A percentile compares a stretch with the other conserved stretches of the same genome.
These are phyloP conservation scores for Lucinisca nassula DNA, from an alignment of 2,888 invertebrate genomes.

Conservation along the genomic window DNA sequence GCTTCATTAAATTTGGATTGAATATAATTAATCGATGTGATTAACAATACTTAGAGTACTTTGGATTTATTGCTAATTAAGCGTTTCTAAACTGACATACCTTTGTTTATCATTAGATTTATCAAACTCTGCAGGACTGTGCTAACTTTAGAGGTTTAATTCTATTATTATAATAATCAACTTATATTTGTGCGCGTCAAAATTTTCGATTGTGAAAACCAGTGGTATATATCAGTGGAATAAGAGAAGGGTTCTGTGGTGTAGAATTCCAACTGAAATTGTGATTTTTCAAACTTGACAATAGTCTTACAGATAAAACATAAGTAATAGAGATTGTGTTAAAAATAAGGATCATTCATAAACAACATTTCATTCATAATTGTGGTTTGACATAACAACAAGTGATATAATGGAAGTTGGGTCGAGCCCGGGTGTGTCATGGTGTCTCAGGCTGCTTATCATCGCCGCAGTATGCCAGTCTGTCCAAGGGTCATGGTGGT, in stretches of 20 bases:
- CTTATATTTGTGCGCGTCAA: no score
- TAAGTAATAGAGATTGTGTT: background rate
- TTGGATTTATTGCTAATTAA: background rate
- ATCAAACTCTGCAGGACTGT: no score
- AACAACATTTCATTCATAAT: background rate
- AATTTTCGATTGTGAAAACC: no score
- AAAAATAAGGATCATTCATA: background rate
- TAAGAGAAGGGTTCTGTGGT: background rate
- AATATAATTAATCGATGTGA: background rate
- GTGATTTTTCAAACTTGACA: background rate
- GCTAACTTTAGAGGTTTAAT: no score
- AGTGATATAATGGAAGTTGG: background rate
- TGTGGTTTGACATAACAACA: background rate
- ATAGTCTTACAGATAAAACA: background rate
- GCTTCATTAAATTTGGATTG: background rate
- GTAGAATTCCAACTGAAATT: background rate
- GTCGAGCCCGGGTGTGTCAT: background rate
- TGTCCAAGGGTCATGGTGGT: constrained; percentile 79
- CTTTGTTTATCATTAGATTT: no score
- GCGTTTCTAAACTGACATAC: no score
- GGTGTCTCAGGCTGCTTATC: background rate
- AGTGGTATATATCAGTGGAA: no score
- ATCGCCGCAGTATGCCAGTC: constrained; percentile 66
- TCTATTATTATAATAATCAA: no score
- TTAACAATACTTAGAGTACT: background rate